These are phyloP conservation scores for Steinernema scapterisci DNA, from an alignment of 2,888 invertebrate genomes.

Conservation along the genomic window DNA sequence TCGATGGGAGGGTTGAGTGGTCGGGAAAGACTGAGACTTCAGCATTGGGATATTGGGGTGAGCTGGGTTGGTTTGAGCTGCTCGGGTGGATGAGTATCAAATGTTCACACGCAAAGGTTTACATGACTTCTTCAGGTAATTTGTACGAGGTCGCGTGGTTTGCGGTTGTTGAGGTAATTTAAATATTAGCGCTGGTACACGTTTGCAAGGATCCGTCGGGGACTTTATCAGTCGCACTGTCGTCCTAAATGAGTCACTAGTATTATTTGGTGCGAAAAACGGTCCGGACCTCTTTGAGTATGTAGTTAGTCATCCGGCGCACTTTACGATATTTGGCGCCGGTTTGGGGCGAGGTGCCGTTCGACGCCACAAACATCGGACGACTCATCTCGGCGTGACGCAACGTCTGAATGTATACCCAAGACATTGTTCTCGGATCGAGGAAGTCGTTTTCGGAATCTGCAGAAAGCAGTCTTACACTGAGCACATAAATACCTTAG, in stretches of 20 bases:
- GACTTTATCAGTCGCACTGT: background rate
- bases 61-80: conserved; percentile 29
- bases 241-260: conserved; percentile 22
- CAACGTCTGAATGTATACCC: conserved; percentile 17
- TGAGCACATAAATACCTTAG: too few relatives aligned
- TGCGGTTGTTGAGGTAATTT: conserved; percentile 20
- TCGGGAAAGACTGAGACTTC: conserved; percentile 13
- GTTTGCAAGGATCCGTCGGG: background rate
- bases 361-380: conserved; percentile 26
- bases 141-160: background rate
- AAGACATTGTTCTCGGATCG: conserved; percentile 18
- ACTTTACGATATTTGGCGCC: conserved; percentile 26
- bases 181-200: background rate
- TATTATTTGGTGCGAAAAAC: background rate
- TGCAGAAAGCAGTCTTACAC: background rate
- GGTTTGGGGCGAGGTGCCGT: background rate
- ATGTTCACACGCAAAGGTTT: background rate
- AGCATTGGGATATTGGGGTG: background rate
- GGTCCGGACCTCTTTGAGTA: conserved; percentile 6
- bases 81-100: conserved; percentile 10
- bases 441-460: conserved; percentile 11
- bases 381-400: conserved; percentile 18
- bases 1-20: conserved; percentile 6
- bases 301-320: conserved; percentile 26
- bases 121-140: background rate